A percentile compares a stretch with the other conserved stretches of the same genome.
phyloP scores from a whole-genome alignment of 2,888 invertebrate species.

The Emmelina monodactyla region DNA sequence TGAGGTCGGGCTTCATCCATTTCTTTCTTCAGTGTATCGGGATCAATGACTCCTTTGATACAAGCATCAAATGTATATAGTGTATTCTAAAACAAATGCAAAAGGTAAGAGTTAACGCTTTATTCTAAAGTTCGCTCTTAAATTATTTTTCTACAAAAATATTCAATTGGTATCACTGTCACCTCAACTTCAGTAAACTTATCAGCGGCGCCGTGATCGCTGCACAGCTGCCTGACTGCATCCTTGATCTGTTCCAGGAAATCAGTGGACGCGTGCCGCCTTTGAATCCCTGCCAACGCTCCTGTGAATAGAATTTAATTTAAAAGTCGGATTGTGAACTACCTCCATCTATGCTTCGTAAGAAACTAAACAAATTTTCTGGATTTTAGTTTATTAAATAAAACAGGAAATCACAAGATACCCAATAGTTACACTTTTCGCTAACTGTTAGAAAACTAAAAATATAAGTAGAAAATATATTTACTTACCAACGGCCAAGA shows the following conservation, averaged over 20 bases:
- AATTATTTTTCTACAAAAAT: too few relatives aligned
- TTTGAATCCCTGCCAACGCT: background rate
- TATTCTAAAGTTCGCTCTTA: background rate
- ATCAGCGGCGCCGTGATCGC: conserved; percentile 32
- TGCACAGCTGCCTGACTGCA: conserved; percentile 24
- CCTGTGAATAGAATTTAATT: too few relatives aligned
- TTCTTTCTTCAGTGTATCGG: background rate
- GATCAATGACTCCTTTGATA: background rate
- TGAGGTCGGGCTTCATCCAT: background rate
- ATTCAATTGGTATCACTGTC: background rate
- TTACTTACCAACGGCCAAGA: too few relatives aligned
- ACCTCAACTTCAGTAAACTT: conserved; percentile 33
- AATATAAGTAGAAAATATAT: too few relatives aligned
- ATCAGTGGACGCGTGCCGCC: conserved; percentile 5
- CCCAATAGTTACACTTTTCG: too few relatives aligned
- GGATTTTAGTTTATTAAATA: background rate
- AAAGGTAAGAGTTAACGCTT: too few relatives aligned
- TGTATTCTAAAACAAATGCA: background rate
- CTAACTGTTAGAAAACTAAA: too few relatives aligned
- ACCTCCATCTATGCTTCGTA: too few relatives aligned
- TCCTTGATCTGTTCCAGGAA: conserved; percentile 20
- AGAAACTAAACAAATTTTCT: too few relatives aligned
- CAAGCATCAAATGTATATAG: background rate
- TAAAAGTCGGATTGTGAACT: too few relatives aligned
- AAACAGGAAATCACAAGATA: too few relatives aligned